Conservation (phyloP, 2,797 vertebrate species). For the Argya squamiceps region DNA sequence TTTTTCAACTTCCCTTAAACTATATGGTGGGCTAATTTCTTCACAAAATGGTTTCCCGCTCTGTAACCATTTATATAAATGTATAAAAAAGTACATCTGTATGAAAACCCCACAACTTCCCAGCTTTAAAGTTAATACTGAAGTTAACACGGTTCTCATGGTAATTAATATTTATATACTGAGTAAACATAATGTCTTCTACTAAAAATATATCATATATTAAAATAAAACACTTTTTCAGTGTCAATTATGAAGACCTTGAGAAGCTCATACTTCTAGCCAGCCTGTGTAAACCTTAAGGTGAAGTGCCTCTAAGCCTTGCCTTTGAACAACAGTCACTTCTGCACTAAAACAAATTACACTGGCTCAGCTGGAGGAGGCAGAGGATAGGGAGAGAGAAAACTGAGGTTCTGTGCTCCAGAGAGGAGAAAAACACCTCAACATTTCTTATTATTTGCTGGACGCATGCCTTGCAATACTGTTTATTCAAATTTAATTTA, state of each 20-base stretch:
- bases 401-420: not conserved
- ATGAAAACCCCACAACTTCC: rapidly evolving
- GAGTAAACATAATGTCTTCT: not conserved
- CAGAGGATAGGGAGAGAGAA: not conserved
- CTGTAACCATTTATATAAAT: not conserved
- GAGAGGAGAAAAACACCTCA: not conserved
- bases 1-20: not conserved
- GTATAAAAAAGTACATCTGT: not conserved
- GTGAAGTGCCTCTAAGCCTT: not conserved
- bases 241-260: not conserved
- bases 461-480: not conserved
- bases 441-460: not conserved
- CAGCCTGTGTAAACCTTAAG: not conserved
- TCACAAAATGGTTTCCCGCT: not conserved
- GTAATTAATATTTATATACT: not conserved
- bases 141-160: not conserved
- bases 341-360: not conserved
- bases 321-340: not conserved
- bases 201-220: not conserved
- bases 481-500: not conserved
- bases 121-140: not conserved
- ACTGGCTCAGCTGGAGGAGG: not conserved
- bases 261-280: not conserved
- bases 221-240: not conserved
- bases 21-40: not conserved